These are phyloP conservation scores for Petrocephalus zakoni DNA, from an alignment of 2,113 vertebrate species.

Conservation along the genomic window DNA sequence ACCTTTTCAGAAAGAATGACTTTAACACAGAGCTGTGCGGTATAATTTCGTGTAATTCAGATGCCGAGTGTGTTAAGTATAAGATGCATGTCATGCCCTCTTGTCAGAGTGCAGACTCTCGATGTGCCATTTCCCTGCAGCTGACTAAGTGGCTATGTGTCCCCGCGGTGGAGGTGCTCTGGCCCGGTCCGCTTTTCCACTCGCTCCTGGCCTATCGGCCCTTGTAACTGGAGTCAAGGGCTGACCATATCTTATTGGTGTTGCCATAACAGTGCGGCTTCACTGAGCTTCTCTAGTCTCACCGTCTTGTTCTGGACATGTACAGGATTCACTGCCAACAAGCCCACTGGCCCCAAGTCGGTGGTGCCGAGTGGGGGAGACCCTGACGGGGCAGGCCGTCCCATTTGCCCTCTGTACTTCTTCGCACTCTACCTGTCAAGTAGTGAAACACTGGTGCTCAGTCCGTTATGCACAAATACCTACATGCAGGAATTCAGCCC, in stretches of 20 bases:
- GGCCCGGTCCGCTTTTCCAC: background rate
- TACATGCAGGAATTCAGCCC: background rate
- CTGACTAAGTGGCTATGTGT: background rate
- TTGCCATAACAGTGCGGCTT: background rate
- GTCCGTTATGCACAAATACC: background rate
- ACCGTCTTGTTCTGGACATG: background rate
- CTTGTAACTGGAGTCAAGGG: background rate
- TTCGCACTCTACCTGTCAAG: background rate
- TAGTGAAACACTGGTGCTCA: background rate
- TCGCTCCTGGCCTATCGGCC: background rate
- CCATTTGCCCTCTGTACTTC: background rate
- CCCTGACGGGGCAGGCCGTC: background rate
- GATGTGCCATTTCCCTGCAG: background rate
- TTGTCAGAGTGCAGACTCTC: background rate
- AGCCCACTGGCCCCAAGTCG: background rate
- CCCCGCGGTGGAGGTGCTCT: background rate
- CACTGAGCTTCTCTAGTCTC: background rate
- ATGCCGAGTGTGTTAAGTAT: background rate
- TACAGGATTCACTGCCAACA: background rate
- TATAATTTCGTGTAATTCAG: background rate
- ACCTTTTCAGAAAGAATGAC: background rate
- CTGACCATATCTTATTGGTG: background rate
- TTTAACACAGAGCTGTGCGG: background rate
- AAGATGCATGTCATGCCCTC: background rate
- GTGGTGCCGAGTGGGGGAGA: background rate